phyloP scores from a whole-genome alignment of 2,113 vertebrate species.

The Dipodomys stephensi region DNA sequence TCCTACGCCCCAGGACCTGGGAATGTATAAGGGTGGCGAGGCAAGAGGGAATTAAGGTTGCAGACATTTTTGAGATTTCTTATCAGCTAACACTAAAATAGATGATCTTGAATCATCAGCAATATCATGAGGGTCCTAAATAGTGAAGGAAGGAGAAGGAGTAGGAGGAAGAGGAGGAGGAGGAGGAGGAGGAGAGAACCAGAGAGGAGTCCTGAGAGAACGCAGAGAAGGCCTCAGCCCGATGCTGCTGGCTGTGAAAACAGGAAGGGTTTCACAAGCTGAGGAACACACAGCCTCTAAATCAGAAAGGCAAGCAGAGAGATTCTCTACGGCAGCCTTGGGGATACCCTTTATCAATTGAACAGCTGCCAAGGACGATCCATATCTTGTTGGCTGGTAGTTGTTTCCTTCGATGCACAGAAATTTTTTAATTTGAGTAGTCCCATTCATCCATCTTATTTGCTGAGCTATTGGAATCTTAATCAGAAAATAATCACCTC shows the following conservation, averaged over 20 bases:
- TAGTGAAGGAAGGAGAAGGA: not conserved
- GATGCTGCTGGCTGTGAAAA: not conserved
- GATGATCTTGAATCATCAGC: not conserved
- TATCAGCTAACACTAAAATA: not conserved
- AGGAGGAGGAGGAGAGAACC: not conserved
- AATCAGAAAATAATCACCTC: too few species aligned
- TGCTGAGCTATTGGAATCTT: too few species aligned
- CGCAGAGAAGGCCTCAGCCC: not conserved
- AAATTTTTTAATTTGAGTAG: too few species aligned
- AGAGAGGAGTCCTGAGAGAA: too few species aligned
- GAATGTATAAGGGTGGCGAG: not conserved
- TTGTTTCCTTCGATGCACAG: too few species aligned
- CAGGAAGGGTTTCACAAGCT: not conserved
- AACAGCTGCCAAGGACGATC: too few species aligned
- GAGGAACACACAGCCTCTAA: fast-evolving
- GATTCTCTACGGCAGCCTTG: not conserved
- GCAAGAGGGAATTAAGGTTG: not conserved
- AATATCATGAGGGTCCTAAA: not conserved
- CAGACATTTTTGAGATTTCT: not conserved
- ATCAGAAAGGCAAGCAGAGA: not conserved
- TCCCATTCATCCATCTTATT: too few species aligned
- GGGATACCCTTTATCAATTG: not conserved
- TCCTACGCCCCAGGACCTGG: not conserved
- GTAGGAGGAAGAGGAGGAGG: not conserved
- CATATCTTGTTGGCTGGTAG: too few species aligned